Evolutionary conservation across 2,888 invertebrate species (phyloP).

Genomic region (Agapostemon virescens): DNA sequence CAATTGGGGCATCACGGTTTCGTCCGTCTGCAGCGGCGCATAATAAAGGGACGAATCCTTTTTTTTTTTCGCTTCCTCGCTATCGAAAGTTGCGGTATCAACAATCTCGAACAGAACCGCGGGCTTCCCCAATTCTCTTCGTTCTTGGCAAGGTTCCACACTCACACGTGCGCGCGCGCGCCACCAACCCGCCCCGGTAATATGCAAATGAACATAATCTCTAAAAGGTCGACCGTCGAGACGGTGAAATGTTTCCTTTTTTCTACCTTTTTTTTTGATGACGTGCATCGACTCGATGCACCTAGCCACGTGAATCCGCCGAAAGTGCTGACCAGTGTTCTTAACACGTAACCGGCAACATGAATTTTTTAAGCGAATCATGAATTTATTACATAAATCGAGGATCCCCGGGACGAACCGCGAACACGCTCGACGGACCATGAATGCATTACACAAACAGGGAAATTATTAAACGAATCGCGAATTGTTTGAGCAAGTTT

Average conservation of each 20-base stretch:
- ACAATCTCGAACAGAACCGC: constrained; percentile 56
- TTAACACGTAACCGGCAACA: neutral
- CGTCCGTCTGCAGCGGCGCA: constrained; percentile 15
- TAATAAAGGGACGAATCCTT: constrained; percentile 42
- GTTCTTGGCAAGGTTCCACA: constrained; percentile 72
- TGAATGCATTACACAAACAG: neutral
- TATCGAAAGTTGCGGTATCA: constrained; percentile 51
- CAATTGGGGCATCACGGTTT: constrained; percentile 25
- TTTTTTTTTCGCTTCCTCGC: constrained; percentile 33
- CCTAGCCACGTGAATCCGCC: constrained; percentile 9
- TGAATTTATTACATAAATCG: constrained; percentile 12
- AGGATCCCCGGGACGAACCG: neutral
- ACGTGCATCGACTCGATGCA: constrained; percentile 3
- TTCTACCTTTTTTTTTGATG: neutral
- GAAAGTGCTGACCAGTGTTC: constrained; percentile 29
- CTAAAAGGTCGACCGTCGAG: constrained; percentile 47
- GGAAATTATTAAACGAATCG: neutral
- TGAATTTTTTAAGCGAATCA: constrained; percentile 7
- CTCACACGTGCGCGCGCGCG: constrained; percentile 45
- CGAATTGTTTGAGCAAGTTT: constrained; percentile 1
- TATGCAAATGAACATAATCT: constrained; percentile 72
- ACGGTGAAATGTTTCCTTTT: constrained; percentile 24
- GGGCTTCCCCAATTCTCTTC: constrained; percentile 50
- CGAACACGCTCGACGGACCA: neutral
- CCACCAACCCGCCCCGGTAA: constrained; percentile 64